Evolutionary conservation across 2,888 invertebrate genomes (phyloP), one percentile per base, ranked within the genome.

Genomic region (Hypsopygia costalis): DNA sequence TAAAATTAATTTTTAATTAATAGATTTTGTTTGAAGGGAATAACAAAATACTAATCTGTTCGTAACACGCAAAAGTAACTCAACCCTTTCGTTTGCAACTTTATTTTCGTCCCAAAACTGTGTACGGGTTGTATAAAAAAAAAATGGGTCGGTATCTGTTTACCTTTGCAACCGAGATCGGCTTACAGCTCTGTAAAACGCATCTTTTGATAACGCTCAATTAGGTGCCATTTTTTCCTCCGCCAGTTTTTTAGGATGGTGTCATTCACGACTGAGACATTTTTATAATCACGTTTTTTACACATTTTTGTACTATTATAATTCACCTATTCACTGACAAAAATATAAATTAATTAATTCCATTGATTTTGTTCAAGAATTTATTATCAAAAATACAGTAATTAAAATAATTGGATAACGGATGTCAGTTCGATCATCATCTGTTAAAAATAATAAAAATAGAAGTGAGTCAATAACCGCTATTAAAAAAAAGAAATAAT

Each of bases 131-230:
- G 4, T 4, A 68, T 44, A 49, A 51, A 51, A 41, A 54, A 58
- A 57, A 66, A 58, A 58, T 67, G 58, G 58, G 61, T 38, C 52
- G 68, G 73, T 80, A 69, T 85, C 74, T 50, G 62, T 64, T 85
- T 81, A 74, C 82, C 55, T 50, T 56, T 60, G 68, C 69, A 60
- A 63, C 62, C 49, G 59, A 62, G 63, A 55, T 83, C 76, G 55
- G 53, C 64, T 86, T 81, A 75, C 82, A 66, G 55, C 61, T 55
- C 58, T 58, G 63, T 60, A 49, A 54, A 62, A 68, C 51, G 61
- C 71, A 69, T 65, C 72, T 76, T 68, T 64, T 68, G 70, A 75
- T 74, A 70, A 81, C 79, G 85, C 76, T 87, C 85, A 82, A 87
- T 87, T 86, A 81, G 69, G 69, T 71, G 59, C 67, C 46, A 65